phyloP scores from a whole-genome alignment of 2,797 vertebrate species.

The Clarias pachynema region DNA sequence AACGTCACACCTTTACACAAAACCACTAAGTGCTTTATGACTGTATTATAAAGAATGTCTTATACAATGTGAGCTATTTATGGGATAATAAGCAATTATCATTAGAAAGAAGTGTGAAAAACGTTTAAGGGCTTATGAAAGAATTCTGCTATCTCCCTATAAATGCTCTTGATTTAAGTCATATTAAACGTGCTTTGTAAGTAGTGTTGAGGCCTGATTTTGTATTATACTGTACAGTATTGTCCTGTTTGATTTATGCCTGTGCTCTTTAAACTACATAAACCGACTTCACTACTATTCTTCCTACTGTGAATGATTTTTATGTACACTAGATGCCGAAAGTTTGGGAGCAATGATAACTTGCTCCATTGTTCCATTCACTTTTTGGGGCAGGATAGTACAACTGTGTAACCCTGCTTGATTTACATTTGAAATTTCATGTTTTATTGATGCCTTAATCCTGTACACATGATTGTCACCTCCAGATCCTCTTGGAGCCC shows the following conservation, averaged over 20 bases:
- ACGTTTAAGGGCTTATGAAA: slow-evolving; percentile 26
- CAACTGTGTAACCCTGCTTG: background rate
- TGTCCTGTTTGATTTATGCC: background rate
- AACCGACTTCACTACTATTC: background rate
- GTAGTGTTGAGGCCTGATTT: background rate
- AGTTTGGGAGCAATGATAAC: background rate
- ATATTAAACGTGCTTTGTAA: slow-evolving; percentile 11
- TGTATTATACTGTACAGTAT: background rate
- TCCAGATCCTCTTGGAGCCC: background rate
- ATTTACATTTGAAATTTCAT: background rate
- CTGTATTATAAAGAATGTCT: slow-evolving; percentile 38
- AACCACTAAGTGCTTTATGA: slow-evolving; percentile 56
- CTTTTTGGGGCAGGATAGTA: background rate
- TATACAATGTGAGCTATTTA: slow-evolving; percentile 38
- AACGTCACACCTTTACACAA: slow-evolving; percentile 32
- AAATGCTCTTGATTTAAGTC: slow-evolving; percentile 14
- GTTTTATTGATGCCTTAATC: background rate
- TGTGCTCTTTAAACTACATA: background rate
- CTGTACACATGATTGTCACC: background rate
- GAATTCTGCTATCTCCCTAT: slow-evolving; percentile 13
- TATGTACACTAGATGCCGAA: background rate
- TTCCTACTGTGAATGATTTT: background rate
- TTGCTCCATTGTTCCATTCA: background rate
- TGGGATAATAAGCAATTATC: slow-evolving; percentile 21
- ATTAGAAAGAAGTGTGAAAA: background rate